A percentile compares a stretch with the other conserved stretches of the same genome.
These are phyloP conservation scores for Margaritifera margaritifera DNA, from an alignment of 2,888 invertebrate species.

Conservation along the genomic window DNA sequence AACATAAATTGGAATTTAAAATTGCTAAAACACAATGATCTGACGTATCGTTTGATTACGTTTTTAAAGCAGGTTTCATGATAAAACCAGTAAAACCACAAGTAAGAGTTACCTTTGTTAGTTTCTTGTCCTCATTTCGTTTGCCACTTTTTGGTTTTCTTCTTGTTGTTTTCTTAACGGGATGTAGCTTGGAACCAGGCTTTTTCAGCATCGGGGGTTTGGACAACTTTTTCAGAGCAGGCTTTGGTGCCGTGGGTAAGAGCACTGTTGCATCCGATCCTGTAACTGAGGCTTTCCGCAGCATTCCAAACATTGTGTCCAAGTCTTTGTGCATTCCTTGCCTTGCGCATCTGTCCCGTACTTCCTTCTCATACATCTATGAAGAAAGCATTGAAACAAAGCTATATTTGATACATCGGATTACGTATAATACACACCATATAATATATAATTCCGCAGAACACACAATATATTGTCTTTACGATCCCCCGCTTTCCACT, in stretches of 20 bases:
- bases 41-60: too few species aligned
- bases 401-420: neutral
- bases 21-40: too few species aligned
- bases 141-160: neutral
- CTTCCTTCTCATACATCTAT: conserved; percentile 49
- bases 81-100: too few species aligned
- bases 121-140: neutral
- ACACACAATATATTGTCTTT: too few species aligned
- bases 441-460: neutral
- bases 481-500: too few species aligned
- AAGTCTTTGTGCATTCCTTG: conserved; percentile 41
- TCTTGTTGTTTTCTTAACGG: conserved; percentile 12
- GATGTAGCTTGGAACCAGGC: conserved; percentile 10
- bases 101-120: too few species aligned
- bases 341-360: conserved; percentile 29
- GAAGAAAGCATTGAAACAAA: neutral
- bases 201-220: conserved; percentile 1
- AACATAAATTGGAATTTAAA: too few species aligned
- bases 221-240: conserved; percentile 4
- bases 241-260: conserved; percentile 1
- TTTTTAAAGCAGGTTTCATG: too few species aligned
- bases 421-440: neutral
- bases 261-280: neutral
- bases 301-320: conserved; percentile 41
- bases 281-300: conserved; percentile 19